A percentile compares a stretch with the other conserved stretches of the same genome.
These are phyloP conservation scores for Orgyia antiqua DNA, from an alignment of 2,888 invertebrate species.

Conservation along the genomic window DNA sequence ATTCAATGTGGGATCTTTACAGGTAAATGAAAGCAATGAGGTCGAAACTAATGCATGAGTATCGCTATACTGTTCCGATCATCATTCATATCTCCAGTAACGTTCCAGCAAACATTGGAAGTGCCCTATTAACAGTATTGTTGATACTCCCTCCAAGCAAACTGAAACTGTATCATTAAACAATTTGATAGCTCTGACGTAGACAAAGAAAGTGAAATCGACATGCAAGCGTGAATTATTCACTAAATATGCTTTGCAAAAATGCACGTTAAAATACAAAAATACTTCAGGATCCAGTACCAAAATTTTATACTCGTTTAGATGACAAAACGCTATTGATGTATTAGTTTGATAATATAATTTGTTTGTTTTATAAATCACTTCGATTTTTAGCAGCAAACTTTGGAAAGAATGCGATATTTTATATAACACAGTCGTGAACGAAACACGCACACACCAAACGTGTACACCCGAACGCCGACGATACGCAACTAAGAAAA, in stretches of 20 bases:
- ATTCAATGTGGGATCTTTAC: slow-evolving; percentile 16
- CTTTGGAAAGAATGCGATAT: slow-evolving; percentile 30
- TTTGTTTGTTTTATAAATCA: slow-evolving; percentile 18
- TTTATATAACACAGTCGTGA: slow-evolving; percentile 51
- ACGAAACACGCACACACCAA: slow-evolving; percentile 24
- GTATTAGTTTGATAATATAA: slow-evolving; percentile 15
- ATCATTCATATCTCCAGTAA: slow-evolving; percentile 26
- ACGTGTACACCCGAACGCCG: slow-evolving; percentile 44
- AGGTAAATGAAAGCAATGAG: slow-evolving; percentile 33
- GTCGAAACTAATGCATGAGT: slow-evolving; percentile 34
- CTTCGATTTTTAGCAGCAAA: slow-evolving; percentile 22
- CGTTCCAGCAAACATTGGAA: slow-evolving; percentile 23
- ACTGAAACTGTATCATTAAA: slow-evolving; percentile 23
- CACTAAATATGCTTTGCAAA: slow-evolving; percentile 9
- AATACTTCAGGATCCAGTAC: slow-evolving; percentile 32
- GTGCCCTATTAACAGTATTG: slow-evolving; percentile 14
- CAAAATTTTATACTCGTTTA: slow-evolving; percentile 33
- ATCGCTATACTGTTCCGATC: slow-evolving; percentile 22
- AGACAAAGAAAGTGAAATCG: slow-evolving; percentile 61
- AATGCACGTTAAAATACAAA: slow-evolving; percentile 20
- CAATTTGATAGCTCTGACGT: slow-evolving; percentile 21
- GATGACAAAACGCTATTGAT: slow-evolving; percentile 22
- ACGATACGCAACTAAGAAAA: slow-evolving; percentile 46
- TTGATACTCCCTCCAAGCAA: slow-evolving; percentile 2
- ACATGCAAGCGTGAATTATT: slow-evolving; percentile 26